Base-by-base conservation (phyloP, 2,113 vertebrate genomes). In the Vanacampus margaritifer region DNA sequence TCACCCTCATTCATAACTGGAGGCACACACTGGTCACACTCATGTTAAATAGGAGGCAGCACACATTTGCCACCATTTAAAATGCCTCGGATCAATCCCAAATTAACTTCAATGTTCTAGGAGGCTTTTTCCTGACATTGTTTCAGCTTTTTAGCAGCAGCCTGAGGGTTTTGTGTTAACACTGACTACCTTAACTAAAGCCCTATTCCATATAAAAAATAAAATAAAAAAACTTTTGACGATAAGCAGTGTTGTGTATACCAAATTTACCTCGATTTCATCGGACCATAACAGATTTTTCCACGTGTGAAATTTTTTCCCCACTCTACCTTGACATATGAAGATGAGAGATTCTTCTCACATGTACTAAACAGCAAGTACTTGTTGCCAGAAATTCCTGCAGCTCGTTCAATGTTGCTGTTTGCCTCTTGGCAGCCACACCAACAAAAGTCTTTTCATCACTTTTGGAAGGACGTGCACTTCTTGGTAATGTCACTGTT, bases 401-500 rank as follows among this genome's bases (percentile, higher is more conserved):
- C 17, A 17, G 26, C 14, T 35, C 16, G 14, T 32, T 57, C 16
- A 57, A 17, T 32, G 26, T 57, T 57, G 54, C 13, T 54, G 23
- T 24, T 12, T 26, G 13, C 24, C 51, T 54, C 51, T 54, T 54
- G 23, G 13, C 54, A 57, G 16, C 26, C 26, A 32, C 11, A 6
- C 54, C 32, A 14, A 16, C 26, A 26, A n/a, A n/a, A 57, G 12
- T 32, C 54, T 32, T 57, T 57, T 57, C 26, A 32, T 16, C 6
- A 32, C 5, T 32, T 57, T 57, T 32, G 28, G 54, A 57, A 57
- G 26, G 26, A 57, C 14, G 26, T 35, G 26, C 54, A 57, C 5
- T 57, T 57, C 54, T 32, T 32, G 26, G 54, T 57, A 56, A 56
- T 56, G 53, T 56, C 53, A 56, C 24, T 24, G 11, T 26, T 56